Evolutionary conservation across 2,797 vertebrate species (phyloP), one percentile per base, ranked within the genome.

Genomic region (Gallirallus australis): DNA sequence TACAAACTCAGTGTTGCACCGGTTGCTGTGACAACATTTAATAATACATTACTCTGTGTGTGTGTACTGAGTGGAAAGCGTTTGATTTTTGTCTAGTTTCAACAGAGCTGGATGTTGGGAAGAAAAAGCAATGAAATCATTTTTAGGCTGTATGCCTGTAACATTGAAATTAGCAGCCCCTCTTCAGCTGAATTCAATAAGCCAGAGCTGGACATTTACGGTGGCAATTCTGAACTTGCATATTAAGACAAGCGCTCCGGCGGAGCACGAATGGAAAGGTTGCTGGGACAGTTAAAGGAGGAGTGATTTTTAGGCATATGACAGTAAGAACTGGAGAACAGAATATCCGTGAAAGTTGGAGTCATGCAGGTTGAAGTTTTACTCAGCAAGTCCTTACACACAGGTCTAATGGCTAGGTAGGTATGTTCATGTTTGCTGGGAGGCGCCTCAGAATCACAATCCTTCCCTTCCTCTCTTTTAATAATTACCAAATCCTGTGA

Each of bases 21-120:
- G 40, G 93, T 96, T 97, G 93, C 97, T 94, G 54, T 92, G 96
- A 87, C 93, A 96, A 92, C 92, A 59, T 93, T 94, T 91, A 93
- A 81, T 94, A 94, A 88, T 96, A 90, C 83, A 78, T 80, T 89
- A 56, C 53, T 82, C 0, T 78, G 48, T 94, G 75, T 71, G 75
- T 71, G 75, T 82, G 31, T 77, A 92, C 71, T 4, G 8, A 82
- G 61, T 71, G 73, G 82, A 63, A 96, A 89, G 71, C 28, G 60
- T 84, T 92, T 92, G 88, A 94, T 89, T 95, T 94, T 94, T 79
- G 63, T 75, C 92, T 91, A 59, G 91, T 95, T 95, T 94, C 91
- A 94, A 63, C 35, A 90, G 37, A 75, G 25, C 15, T 42, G 65
- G 28, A 45, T 70, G 45, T 40, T 86, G 63, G 35, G 85, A 77